Conservation (phyloP, 2,797 vertebrate species). For the Anguilla marmorata region DNA sequence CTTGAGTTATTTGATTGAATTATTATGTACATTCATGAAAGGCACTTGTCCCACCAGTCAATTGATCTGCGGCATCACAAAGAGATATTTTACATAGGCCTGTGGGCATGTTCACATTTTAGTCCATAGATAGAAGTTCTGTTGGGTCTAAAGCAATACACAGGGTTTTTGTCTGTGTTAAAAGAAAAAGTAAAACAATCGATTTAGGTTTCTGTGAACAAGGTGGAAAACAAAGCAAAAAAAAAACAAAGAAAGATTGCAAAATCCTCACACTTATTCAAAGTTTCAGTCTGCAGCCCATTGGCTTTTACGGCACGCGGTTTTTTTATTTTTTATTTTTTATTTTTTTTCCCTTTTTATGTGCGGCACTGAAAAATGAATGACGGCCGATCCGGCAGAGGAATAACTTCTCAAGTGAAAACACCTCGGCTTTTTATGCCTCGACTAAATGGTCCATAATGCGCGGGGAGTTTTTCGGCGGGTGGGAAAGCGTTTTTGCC, state of each 20-base stretch:
- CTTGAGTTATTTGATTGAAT: background rate
- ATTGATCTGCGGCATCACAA: background rate
- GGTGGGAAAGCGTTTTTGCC: slow-evolving; percentile 50
- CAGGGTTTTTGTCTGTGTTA: background rate
- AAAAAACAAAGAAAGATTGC: background rate
- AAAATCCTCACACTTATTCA: slow-evolving; percentile 60
- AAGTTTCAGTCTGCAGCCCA: slow-evolving; percentile 65
- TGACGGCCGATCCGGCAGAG: slow-evolving; percentile 68
- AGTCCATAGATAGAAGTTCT: background rate
- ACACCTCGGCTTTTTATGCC: slow-evolving; percentile 77
- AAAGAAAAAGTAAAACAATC: slow-evolving; percentile 13
- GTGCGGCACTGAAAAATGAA: slow-evolving; percentile 67
- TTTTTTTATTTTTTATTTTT: slow-evolving; percentile 64
- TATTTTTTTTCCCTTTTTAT: slow-evolving; percentile 63
- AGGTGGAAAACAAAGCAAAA: slow-evolving; percentile 51
- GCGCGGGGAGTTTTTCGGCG: slow-evolving; percentile 42
- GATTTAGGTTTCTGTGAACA: slow-evolving; percentile 51
- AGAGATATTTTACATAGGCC: background rate
- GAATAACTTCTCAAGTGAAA: slow-evolving; percentile 81
- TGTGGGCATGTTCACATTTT: background rate
- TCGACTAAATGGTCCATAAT: slow-evolving; percentile 80
- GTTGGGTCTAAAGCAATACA: background rate
- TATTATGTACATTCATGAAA: too few species aligned
- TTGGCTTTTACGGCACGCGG: slow-evolving; percentile 34
- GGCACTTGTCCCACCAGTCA: background rate